Base-by-base conservation (phyloP, 1,140 invertebrate species). In the Orius laevigatus region DNA sequence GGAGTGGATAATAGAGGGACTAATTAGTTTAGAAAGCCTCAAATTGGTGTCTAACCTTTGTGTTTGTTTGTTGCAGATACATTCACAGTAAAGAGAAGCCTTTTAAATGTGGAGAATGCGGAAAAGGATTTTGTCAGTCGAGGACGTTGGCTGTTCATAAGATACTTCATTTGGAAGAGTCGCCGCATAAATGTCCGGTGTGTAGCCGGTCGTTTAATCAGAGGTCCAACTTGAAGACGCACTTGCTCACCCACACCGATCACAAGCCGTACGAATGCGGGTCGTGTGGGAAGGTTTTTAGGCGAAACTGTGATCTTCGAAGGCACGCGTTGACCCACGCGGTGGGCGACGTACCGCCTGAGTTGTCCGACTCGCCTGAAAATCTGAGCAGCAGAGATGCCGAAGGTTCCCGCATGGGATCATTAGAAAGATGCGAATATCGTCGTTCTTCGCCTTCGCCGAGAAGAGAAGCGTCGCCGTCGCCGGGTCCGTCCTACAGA, bases 71-170 rank as follows among this genome's bases (percentile, higher is more conserved):
- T 25, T 76, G 19, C 73, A 95, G 90, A 70, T 95, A 92, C 63
- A 96, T 94, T 54, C 92, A 96, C 66, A 89, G 85, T 20, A 95
- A 94, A 66, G 90, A 95, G 65, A 96, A 95, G 61, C 91, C 92
- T 0, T 96, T 93, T 71, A 94, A 91, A 67, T 96, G 92, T 64
- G 79, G 76, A 12, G 86, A 93, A 65, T 96, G 92, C 61, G 88
- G 89, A 43, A 95, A 95, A 67, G 91, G 90, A 10, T 96, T 97
- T 69, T 95, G 91, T 62, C 92, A 96, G 60, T 88, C 85, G 12
- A 71, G 91, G 33, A 95, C 91, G 1, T 66, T 96, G 52, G 88
- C 89, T 6, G 88, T 93, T 2, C 91, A 96, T 71, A 88, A 87
- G 62, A 89, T 91, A 58, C 71, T 89, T 4, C 87, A 91, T 62